These are phyloP conservation scores for Mactromeris polynyma DNA, from an alignment of 2,888 invertebrate species.

Conservation along the genomic window DNA sequence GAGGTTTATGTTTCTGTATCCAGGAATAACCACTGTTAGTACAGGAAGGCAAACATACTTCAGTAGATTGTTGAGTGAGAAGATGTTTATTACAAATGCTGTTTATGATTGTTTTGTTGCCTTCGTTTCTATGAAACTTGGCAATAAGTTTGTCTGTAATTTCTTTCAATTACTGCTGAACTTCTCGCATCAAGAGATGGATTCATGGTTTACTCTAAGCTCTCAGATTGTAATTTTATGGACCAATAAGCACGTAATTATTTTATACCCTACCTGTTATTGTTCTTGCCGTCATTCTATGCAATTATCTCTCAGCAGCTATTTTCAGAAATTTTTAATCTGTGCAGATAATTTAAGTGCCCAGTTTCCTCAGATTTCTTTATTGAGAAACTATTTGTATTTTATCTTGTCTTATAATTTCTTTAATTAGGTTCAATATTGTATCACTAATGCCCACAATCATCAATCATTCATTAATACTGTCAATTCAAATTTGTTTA, in stretches of 20 bases:
- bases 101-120: slow-evolving; percentile 4
- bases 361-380: no score
- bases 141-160: not conserved
- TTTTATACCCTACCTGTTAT: not conserved
- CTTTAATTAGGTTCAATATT: no score
- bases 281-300: not conserved
- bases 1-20: not conserved
- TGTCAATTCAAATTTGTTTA: no score
- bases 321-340: not conserved
- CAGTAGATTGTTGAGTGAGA: not conserved
- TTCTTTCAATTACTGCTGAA: not conserved
- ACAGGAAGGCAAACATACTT: not conserved
- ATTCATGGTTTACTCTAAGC: not conserved
- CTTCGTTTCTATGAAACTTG: not conserved
- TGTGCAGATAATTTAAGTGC: no score
- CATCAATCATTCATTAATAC: no score
- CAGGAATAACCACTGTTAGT: not conserved
- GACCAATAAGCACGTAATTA: not conserved
- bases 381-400: no score
- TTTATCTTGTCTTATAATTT: no score
- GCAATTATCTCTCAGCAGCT: not conserved
- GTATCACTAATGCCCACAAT: no score
- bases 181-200: not conserved
- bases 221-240: not conserved
- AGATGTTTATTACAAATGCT: not conserved